A percentile compares a stretch with the other conserved stretches of the same genome.
Conservation (phyloP, 1,140 invertebrate genomes). For the Drosophila funebris region DNA sequence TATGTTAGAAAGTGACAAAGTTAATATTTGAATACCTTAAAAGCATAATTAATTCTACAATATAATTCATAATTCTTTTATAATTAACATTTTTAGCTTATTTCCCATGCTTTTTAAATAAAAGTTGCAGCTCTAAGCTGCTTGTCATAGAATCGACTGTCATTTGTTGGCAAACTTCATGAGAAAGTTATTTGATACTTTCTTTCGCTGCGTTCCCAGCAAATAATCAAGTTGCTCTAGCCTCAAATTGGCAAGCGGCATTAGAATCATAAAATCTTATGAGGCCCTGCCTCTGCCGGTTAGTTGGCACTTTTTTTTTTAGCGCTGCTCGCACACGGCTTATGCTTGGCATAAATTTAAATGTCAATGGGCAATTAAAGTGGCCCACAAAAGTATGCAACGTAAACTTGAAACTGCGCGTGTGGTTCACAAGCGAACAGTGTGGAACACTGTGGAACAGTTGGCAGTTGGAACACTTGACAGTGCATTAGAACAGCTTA, state of each 20-base stretch:
- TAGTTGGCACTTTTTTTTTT: constrained; percentile 50
- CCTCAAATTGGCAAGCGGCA: constrained; percentile 46
- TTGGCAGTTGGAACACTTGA: constrained; percentile 54
- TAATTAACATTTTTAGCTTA: no score
- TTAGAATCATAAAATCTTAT: constrained; percentile 48
- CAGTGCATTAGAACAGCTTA: constrained; percentile 70
- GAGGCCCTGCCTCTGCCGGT: neutral
- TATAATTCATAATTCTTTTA: no score
- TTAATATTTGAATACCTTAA: no score
- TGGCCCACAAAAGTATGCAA: constrained; percentile 71
- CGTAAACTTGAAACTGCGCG: constrained; percentile 56
- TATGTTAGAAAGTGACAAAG: no score
- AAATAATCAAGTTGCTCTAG: constrained; percentile 22
- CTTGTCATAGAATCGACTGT: neutral
- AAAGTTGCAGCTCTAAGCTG: neutral
- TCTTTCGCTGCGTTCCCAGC: neutral
- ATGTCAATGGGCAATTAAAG: constrained; percentile 76
- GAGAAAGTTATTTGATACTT: neutral
- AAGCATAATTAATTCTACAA: no score
- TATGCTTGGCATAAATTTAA: constrained; percentile 61
- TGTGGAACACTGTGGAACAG: constrained; percentile 36
- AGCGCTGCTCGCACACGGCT: constrained; percentile 7
- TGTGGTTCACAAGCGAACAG: constrained; percentile 9
- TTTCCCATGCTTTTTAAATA: no score
- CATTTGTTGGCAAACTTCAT: constrained; percentile 2